Evolutionary conservation across 2,113 vertebrate genomes (phyloP), one percentile per base, ranked within the genome.

Genomic region (Petroica traversi): DNA sequence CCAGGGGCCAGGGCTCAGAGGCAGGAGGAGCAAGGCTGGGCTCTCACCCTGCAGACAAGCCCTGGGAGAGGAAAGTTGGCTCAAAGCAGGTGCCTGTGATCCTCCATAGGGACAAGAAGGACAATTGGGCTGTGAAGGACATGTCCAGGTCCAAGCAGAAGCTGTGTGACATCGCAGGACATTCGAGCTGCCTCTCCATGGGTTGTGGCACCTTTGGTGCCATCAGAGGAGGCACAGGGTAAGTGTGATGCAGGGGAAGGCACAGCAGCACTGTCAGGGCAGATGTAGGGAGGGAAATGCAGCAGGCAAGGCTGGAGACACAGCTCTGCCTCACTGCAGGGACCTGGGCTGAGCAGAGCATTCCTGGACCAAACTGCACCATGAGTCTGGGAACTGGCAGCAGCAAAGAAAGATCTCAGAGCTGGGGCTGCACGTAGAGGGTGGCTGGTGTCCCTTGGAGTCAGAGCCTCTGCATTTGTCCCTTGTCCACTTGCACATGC

Each of bases 401-500:
- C 48, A 61, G 68, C 59, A 73, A 76, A 67, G 13, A 0, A 4
- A 79, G 67, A 6, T 73, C 68, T 25, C 58, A 58, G 18, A 41
- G 74, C 69, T 68, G 45, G 22, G 33, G 31, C 0, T 36, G 19
- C n/a, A 14, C 0, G 0, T 0, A 22, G 67, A 68, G 36, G 29
- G 26, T 62, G 57, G 24, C 72, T 40, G 13, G 6, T 46, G 64
- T 19, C 43, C 66, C 66, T 10, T 22, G 49, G 12, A 76, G 40
- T 9, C 64, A 73, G 19, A 63, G 36, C 51, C 51, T 31, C 64
- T 58, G 36, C 46, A 4, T 38, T 54, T 52, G 72, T 11, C 13
- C 5, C 63, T 36, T 22, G 59, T 40, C 46, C 8, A 0, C 77
- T 41, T 0, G 0, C 4, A 4, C 0, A 1, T 22, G 20, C 48